phyloP scores from a whole-genome alignment of 2,888 invertebrate genomes.

The Andrena fulva region DNA sequence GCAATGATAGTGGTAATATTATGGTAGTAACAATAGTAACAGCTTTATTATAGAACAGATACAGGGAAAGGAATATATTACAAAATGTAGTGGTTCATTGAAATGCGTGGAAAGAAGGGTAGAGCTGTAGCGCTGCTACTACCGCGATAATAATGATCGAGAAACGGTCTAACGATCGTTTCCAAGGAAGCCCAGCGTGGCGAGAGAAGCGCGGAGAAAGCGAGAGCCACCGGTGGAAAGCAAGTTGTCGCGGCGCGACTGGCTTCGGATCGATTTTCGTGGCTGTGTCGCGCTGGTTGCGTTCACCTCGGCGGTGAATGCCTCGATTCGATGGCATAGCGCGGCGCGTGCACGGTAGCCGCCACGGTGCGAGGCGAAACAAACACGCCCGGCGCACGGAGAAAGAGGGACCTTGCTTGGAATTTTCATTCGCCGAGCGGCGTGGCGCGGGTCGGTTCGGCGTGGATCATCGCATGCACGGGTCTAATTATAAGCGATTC shows the following conservation, averaged over 20 bases:
- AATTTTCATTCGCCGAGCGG: conserved; percentile 54
- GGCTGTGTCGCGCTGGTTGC: conserved; percentile 65
- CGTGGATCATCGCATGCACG: conserved; percentile 37
- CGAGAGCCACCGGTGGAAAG: conserved; percentile 66
- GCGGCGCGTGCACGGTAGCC: background rate
- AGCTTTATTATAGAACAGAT: too few relatives aligned
- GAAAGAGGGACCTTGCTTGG: conserved; percentile 60
- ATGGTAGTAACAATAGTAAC: too few relatives aligned
- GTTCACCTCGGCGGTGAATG: conserved; percentile 56
- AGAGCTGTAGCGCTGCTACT: background rate
- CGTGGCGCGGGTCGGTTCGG: background rate
- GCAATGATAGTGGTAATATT: too few relatives aligned
- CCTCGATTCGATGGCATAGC: conserved; percentile 45
- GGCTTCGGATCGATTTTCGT: conserved; percentile 68
- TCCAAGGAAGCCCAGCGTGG: conserved; percentile 34
- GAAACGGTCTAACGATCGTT: conserved; percentile 25
- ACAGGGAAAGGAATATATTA: too few relatives aligned
- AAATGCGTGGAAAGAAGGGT: background rate
- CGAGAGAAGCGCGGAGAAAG: conserved; percentile 65
- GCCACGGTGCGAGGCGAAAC: conserved; percentile 23
- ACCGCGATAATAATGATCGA: background rate
- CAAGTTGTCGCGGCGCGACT: conserved; percentile 55
- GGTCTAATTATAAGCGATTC: conserved; percentile 57
- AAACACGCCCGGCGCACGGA: conserved; percentile 14
- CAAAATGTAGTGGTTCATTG: too few relatives aligned